A percentile compares a stretch with the other conserved stretches of the same genome.
Evolutionary conservation across 2,797 vertebrate genomes (phyloP).

Genomic region (Melanotaenia nigrans): DNA sequence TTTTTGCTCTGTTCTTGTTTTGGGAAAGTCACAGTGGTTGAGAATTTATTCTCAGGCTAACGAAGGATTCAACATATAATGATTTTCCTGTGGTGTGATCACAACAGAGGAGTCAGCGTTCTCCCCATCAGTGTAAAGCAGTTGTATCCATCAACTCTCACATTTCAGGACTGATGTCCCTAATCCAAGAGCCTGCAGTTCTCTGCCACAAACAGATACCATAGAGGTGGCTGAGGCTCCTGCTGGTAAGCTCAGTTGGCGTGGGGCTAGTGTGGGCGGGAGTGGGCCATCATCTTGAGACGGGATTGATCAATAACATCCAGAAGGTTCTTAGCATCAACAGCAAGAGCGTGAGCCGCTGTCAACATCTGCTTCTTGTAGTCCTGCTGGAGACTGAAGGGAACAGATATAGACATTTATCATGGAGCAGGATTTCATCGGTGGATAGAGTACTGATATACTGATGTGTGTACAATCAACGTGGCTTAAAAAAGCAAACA

Average conservation of each 20-base stretch:
- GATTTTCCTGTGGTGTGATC: slow-evolving; percentile 43
- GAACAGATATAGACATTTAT: background rate
- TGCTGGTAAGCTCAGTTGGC: slow-evolving; percentile 19
- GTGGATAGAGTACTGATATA: background rate
- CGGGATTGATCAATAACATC: slow-evolving; percentile 98
- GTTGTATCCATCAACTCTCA: slow-evolving; percentile 26
- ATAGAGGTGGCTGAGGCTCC: slow-evolving; percentile 18
- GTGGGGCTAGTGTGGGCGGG: slow-evolving; percentile 87
- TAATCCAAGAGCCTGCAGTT: slow-evolving; percentile 47
- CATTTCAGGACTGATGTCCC: slow-evolving; percentile 17
- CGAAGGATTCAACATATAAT: slow-evolving; percentile 44
- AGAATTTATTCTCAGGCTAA: slow-evolving; percentile 54
- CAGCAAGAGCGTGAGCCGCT: slow-evolving; percentile 94
- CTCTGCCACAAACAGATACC: slow-evolving; percentile 31
- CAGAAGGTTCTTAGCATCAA: slow-evolving; percentile 97
- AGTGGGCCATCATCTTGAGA: slow-evolving; percentile 91
- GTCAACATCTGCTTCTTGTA: slow-evolving; percentile 99
- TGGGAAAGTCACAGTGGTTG: slow-evolving; percentile 76
- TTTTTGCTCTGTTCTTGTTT: slow-evolving; percentile 60
- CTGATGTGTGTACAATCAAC: no score
- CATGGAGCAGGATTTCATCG: background rate
- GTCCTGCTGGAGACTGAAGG: slow-evolving; percentile 93
- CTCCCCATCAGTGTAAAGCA: slow-evolving; percentile 29
- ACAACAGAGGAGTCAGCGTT: slow-evolving; percentile 36
- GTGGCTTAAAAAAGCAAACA: no score